These are phyloP conservation scores for Eupristina koningsbergeri DNA, from an alignment of 1,140 invertebrate genomes.

Conservation along the genomic window DNA sequence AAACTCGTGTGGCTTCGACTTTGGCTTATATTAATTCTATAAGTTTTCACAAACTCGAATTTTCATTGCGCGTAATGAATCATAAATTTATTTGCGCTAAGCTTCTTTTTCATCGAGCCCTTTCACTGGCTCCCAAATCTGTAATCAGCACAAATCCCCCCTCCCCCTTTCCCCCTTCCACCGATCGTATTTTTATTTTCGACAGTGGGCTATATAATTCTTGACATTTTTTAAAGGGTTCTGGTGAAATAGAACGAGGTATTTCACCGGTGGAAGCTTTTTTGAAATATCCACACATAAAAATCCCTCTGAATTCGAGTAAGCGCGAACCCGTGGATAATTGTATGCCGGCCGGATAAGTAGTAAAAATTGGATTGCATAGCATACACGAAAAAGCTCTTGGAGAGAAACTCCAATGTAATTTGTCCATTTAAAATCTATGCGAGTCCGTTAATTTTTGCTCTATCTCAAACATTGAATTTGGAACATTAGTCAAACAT, in stretches of 20 bases:
- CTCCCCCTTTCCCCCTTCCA: no score
- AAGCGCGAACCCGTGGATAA: neutral
- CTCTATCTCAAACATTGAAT: no score
- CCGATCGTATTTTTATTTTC: neutral
- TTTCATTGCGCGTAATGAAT: neutral
- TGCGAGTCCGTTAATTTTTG: no score
- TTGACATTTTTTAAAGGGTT: neutral
- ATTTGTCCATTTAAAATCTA: no score
- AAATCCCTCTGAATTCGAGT: neutral
- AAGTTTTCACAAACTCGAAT: neutral
- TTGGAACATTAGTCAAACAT: no score
- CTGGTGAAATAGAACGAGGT: no score
- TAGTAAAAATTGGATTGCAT: neutral
- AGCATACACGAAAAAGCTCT: neutral
- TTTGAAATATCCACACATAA: neutral
- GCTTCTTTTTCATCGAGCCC: neutral
- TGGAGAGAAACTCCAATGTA: neutral
- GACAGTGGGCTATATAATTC: neutral
- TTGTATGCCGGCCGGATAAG: neutral
- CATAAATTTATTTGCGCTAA: neutral
- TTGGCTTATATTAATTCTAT: neutral
- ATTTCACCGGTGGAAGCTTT: neutral
- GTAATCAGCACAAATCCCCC: no score
- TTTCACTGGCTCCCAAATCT: neutral
- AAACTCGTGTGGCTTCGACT: neutral